Percentiles rank a stretch among this genome's conserved stretches.
phyloP scores from a whole-genome alignment of 2,113 vertebrate species.

The Eulacestoma nigropectus region DNA sequence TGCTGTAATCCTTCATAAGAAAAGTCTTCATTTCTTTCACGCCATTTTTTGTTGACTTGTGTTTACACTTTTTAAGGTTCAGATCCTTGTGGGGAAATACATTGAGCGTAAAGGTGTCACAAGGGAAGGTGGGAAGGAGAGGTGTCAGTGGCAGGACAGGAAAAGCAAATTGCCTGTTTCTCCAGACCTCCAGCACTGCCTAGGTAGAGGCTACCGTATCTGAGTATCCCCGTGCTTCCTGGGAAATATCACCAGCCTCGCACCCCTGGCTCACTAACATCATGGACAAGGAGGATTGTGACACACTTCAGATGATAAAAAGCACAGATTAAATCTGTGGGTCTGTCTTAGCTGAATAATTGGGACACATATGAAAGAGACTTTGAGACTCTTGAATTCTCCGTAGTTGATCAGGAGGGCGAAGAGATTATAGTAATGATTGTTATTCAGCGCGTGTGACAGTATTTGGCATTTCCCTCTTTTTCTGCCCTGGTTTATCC shows the following conservation, averaged over 20 bases:
- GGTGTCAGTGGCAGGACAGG: not conserved
- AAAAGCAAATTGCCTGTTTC: not conserved
- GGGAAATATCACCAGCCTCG: not conserved
- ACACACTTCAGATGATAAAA: not conserved
- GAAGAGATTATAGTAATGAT: not conserved
- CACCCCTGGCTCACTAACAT: not conserved
- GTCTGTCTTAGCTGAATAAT: not conserved
- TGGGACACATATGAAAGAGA: not conserved
- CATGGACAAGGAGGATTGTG: not conserved
- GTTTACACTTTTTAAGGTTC: not conserved
- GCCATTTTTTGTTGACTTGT: not conserved
- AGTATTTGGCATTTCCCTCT: not conserved
- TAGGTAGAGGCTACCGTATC: rapidly evolving
- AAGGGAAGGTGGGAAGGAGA: not conserved
- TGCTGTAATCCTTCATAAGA: not conserved
- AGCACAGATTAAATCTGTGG: rapidly evolving
- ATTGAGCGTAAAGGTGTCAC: not conserved
- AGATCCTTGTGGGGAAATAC: not conserved
- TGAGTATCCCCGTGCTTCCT: not conserved
- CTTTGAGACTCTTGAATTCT: not conserved
- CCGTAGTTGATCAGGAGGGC: rapidly evolving
- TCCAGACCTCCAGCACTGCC: not conserved
- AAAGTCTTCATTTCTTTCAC: not conserved
- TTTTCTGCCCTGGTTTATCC: not conserved
- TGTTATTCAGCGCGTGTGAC: not conserved